Base-by-base conservation (phyloP, 1,140 invertebrate species). In the Psilanteris sp. region DNA sequence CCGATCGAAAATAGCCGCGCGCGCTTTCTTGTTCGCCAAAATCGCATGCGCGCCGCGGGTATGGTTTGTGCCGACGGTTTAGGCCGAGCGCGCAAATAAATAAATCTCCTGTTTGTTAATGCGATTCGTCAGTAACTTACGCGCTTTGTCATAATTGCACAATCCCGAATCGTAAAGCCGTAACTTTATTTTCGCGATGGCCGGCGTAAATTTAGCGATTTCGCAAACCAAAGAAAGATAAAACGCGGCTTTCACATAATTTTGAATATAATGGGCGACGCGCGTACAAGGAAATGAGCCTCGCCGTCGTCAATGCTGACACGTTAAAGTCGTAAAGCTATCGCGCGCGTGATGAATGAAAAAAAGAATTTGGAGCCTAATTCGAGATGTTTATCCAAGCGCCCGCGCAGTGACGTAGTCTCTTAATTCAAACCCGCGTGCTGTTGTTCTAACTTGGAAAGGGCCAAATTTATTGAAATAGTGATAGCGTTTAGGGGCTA, bases 311-410 rank as follows among this genome's bases (percentile, higher is more conserved):
- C 75, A 70, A 73, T 78, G 43, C 43, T 64, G 75, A 68, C 75
- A 61, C 32, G 75, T 66, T 73, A 66, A 70, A 78, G 68, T 78
- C 75, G 75, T 78, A 73, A 78, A 78, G 70, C 68, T 72, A 77
- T 77, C 75, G 70, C 48, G 52, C 10, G 68, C 54, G 68, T 78
- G 75, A 78, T 73, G 75, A 78, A 78, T 73, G 70, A 78, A 78
- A 78, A 77, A 76, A 78, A 80, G 68, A 80, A 80, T 78, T 72
- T 46, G 66, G 64, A 62, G 68, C 74, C 77, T 78, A 78, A 79
- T 79, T 78, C 67, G 61, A 79, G 79, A 81, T 81, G 79, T 79
- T 81, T 81, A 78, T 66, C 78, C 78, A 79, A 78, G 71, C 79
- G 68, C 61, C 70, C 70, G 72, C 64, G 66, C 77, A 70, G 77